These are phyloP conservation scores for Pyrgilauda ruficollis DNA, from an alignment of 2,113 vertebrate genomes.

Conservation along the genomic window DNA sequence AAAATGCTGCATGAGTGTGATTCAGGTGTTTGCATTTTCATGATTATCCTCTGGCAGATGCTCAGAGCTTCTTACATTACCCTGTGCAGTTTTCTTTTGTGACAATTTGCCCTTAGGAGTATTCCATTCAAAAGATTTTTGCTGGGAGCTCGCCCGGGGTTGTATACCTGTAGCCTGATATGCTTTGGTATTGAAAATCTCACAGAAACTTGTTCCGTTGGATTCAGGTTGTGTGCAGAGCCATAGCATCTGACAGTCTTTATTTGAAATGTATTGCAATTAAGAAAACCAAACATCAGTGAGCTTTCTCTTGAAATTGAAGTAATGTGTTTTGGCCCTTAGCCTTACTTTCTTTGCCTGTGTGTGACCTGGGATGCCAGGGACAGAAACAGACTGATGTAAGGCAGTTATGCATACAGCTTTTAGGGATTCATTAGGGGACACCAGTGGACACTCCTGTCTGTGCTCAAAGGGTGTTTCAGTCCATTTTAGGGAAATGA, in stretches of 20 bases:
- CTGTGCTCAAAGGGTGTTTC: background rate
- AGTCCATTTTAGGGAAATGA: background rate
- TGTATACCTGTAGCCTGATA: background rate
- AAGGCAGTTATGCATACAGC: background rate
- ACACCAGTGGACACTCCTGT: background rate
- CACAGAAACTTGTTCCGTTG: background rate
- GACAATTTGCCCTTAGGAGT: background rate
- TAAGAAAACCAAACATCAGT: background rate
- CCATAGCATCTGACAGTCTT: background rate
- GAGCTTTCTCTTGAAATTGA: background rate
- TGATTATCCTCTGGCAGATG: background rate
- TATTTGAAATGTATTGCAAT: background rate
- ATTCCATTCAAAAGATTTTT: background rate
- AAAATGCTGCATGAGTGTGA: background rate
- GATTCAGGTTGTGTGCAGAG: background rate
- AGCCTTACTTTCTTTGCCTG: background rate
- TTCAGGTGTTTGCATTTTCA: background rate
- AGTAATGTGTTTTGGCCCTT: background rate
- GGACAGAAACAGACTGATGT: background rate
- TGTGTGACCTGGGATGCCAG: background rate
- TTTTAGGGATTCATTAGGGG: background rate
- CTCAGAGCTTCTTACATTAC: background rate
- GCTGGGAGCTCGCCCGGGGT: background rate
- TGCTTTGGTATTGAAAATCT: background rate
- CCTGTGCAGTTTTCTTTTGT: background rate